Evolutionary conservation across 2,888 invertebrate genomes (phyloP).

Genomic region (Entomobrya proxima): DNA sequence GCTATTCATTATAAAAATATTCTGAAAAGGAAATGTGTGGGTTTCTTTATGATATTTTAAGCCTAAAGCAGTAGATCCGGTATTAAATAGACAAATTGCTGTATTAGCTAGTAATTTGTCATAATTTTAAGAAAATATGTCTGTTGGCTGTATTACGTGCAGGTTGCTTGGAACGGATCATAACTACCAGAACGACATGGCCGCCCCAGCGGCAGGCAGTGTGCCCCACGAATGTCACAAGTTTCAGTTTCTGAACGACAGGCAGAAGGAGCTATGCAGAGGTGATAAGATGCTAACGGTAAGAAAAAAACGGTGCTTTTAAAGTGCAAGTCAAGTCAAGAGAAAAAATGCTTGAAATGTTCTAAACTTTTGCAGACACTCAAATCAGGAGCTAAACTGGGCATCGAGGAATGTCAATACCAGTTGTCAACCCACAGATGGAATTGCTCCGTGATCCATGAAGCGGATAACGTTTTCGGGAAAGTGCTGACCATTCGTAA

Average conservation of each 20-base stretch:
- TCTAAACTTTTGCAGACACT: conserved; percentile 82
- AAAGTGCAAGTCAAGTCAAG: too few relatives aligned
- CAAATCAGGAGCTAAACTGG: conserved; percentile 88
- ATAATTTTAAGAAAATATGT: not conserved
- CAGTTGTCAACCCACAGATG: conserved; percentile 92
- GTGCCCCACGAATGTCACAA: conserved; percentile 82
- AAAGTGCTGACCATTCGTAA: conserved; percentile 90
- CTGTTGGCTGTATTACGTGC: not conserved
- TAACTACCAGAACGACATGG: conserved; percentile 72
- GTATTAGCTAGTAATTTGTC: not conserved
- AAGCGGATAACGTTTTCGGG: conserved; percentile 89
- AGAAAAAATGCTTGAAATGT: not conserved
- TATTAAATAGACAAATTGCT: not conserved
- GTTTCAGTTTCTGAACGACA: conserved; percentile 84
- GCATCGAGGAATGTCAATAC: conserved; percentile 91
- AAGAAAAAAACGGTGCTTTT: conserved; percentile 71
- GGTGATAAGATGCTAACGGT: conserved; percentile 86
- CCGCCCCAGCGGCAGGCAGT: conserved; percentile 66
- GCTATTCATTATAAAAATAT: too few relatives aligned
- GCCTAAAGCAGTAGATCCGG: not conserved
- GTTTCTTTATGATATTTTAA: too few relatives aligned
- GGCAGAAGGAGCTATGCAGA: conserved; percentile 85
- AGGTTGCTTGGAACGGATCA: conserved; percentile 75
- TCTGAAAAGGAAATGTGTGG: too few relatives aligned
- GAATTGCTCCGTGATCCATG: conserved; percentile 90